phyloP scores from a whole-genome alignment of 2,888 invertebrate genomes.

The Ptycholaimellus sp. region DNA sequence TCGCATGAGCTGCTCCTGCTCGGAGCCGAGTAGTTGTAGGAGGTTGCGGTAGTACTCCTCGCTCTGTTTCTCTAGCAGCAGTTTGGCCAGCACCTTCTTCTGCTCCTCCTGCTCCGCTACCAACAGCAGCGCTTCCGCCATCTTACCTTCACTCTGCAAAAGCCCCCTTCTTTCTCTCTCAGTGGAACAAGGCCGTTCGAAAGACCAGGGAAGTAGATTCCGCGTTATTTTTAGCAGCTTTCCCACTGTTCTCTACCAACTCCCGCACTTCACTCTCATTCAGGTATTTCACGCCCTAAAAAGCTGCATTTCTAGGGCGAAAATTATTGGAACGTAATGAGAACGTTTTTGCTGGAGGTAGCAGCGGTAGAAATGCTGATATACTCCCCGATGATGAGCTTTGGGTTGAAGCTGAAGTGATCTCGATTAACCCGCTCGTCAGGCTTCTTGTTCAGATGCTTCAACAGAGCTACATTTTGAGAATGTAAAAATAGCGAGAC shows the following conservation, averaged over 20 bases:
- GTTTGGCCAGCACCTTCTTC: slow-evolving; percentile 1
- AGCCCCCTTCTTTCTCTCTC: slow-evolving; percentile 3
- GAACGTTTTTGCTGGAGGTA: too few species aligned
- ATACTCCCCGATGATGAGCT: slow-evolving; percentile 67
- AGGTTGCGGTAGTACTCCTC: slow-evolving; percentile 3
- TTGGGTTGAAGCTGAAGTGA: slow-evolving; percentile 73
- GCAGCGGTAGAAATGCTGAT: slow-evolving; percentile 29
- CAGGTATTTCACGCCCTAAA: slow-evolving; percentile 35
- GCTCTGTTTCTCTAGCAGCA: background rate
- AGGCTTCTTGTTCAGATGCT: slow-evolving; percentile 50
- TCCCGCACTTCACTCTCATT: slow-evolving; percentile 57
- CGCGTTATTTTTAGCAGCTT: background rate
- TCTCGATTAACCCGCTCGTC: slow-evolving; percentile 47
- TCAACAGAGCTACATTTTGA: too few species aligned
- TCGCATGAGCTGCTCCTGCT: background rate
- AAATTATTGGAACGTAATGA: background rate
- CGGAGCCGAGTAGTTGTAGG: slow-evolving; percentile 26
- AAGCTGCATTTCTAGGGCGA: slow-evolving; percentile 5
- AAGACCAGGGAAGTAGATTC: too few species aligned
- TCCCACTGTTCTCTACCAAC: slow-evolving; percentile 31
- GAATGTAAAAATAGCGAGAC: too few species aligned
- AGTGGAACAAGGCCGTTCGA: too few species aligned
- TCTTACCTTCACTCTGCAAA: slow-evolving; percentile 3
- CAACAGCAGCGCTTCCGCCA: background rate
- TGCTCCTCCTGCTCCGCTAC: background rate